Base-by-base conservation (phyloP, 2,113 vertebrate genomes). In the Taurulus bubalis region DNA sequence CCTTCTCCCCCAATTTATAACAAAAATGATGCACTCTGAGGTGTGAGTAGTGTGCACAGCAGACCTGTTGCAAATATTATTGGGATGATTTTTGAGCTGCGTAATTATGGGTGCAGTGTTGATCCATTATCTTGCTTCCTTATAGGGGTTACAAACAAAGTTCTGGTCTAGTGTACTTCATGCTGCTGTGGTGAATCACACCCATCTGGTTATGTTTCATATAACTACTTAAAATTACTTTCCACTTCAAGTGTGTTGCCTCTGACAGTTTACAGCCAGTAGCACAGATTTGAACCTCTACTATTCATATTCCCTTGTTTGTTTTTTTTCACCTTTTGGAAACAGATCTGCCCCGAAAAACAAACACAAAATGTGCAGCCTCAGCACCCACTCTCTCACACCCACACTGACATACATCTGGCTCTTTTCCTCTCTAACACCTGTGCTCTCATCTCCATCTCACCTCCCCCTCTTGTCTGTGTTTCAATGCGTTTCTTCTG, bases 391-490 rank as follows among this genome's bases (percentile, higher is more conserved):
- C 47, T 40, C 67, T 70, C 8, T 51, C n/a, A 3, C 65, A 67
- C 85, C 71, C 77, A 77, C 68, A 16, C 66, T 38, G 71, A 75
- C 81, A 70, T 59, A 45, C 28, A 40, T 86, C 82, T 79, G 78
- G 79, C 86, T 80, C 77, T 75, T 82, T 69, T 68, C 45, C 76
- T 88, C 64, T 77, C 51, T 3, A 72, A 45, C 87, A 76, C 72
- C 83, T 79, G 71, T 83, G 47, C 6, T 36, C 24, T 88, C 68
- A 20, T 82, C 67, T 73, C 28, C 64, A 10, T 73, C 38, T 75
- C 59, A 42, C 49, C 55, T 78, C 55, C 79, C 24, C 47, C 66
- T 83, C 47, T 82, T 64, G 28, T 87, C 75, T 86, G 51, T 36
- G 51, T 86, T 75, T 68, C 32, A 75, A 70, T 63, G 49, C 4